Evolutionary conservation across 2,888 invertebrate species (phyloP), one percentile per base, ranked within the genome.

Genomic region (Dysmachus trigonus): DNA sequence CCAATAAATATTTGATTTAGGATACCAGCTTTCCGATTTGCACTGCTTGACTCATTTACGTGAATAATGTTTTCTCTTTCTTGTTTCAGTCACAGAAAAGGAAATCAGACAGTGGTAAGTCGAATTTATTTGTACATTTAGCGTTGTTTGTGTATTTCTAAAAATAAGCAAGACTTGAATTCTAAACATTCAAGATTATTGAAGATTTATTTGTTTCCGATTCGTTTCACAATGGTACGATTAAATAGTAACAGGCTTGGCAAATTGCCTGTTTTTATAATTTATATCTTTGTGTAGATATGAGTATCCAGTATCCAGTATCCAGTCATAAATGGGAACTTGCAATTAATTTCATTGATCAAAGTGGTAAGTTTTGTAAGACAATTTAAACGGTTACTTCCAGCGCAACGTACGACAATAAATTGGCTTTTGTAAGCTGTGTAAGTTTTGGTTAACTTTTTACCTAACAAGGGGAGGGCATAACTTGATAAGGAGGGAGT

Each of bases 61-160:
- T 79, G 38, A 79, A 33, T 47, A 30, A 79, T 47, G 13, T 79
- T 38, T 79, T 79, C 85, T 89, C 90, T 90, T 89, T 90, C 90
- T 93, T 93, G 92, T 96, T 95, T 89, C 95, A 97, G 97, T 97
- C 93, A 96, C 96, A 88, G 97, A 97, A 92, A 96, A 96, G 93
- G 97, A 97, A 93, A 96, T 97, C 90, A 94, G 97, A 90, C 96
- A 96, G 92, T 97, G 97, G 96, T 96, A 93, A 95, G 96, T 94
- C 86, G 2, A 30, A 73, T 22, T 27, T 27, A 30, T 72, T 72
- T 72, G 31, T 27, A 27, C 0, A 47, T 18, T 47, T 41, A 84
- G 31, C 15, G 31, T 53, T 53, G 7, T 27, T 30, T 77, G n/a
- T 35, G 3, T 18, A 38, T 77, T 30, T 1, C 31, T 72, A 72